Evolutionary conservation across 2,113 vertebrate species (phyloP).

Genomic region (Oreochromis niloticus): DNA sequence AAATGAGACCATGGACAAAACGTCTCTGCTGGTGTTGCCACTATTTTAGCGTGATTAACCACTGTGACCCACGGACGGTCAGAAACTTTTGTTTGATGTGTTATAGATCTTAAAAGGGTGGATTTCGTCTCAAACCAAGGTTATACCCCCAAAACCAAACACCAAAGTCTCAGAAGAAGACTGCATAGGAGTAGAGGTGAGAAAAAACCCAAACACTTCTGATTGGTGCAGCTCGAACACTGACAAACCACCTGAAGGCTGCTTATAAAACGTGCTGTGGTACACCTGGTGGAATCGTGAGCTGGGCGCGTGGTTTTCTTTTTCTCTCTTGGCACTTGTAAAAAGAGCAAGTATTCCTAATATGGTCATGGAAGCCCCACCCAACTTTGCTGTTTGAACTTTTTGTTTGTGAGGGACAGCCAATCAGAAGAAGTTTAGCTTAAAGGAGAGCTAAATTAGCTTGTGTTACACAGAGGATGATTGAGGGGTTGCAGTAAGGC

Average conservation of each 20-base stretch:
- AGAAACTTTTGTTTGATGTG: neutral
- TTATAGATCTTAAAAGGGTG: neutral
- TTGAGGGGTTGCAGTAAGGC: neutral
- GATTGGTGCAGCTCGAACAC: neutral
- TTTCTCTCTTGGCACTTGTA: accelerated
- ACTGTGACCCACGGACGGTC: accelerated
- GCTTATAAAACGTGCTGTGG: neutral
- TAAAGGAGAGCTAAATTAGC: neutral
- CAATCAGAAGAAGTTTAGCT: neutral
- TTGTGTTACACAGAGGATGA: neutral
- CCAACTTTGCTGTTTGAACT: accelerated
- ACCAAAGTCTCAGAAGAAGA: neutral
- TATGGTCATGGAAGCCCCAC: neutral
- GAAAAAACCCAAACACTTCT: neutral
- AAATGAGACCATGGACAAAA: neutral
- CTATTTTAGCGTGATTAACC: neutral
- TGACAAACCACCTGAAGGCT: neutral
- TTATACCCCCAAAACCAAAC: neutral
- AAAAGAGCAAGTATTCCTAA: neutral
- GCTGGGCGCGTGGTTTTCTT: accelerated
- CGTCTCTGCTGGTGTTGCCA: neutral
- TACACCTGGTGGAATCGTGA: neutral
- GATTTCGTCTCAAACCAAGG: neutral
- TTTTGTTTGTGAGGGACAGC: neutral
- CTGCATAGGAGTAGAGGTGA: neutral